phyloP scores from a whole-genome alignment of 2,888 invertebrate genomes.

The Hoplodrina ambigua region DNA sequence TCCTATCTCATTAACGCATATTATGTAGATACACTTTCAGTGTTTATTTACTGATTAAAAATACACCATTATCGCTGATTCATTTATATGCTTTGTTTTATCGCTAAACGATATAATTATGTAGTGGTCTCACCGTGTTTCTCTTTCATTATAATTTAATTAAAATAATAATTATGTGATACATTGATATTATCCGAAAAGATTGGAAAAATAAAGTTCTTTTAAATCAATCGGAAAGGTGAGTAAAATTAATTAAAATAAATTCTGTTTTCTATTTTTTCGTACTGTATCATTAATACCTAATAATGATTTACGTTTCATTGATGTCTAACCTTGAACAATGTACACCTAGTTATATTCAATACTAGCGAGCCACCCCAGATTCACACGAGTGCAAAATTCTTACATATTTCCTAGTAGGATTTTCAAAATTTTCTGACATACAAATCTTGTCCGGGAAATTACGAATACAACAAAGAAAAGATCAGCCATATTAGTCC shows the following conservation, averaged over 20 bases:
- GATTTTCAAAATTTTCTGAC: too few relatives aligned
- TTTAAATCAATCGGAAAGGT: neutral
- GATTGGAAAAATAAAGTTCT: neutral
- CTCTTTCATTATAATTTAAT: constrained; percentile 1
- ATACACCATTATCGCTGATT: constrained; percentile 58
- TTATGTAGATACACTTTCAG: constrained; percentile 8
- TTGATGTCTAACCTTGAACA: too few relatives aligned
- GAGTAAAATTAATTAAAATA: neutral
- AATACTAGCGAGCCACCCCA: too few relatives aligned
- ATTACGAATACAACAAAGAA: too few relatives aligned
- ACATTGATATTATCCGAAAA: neutral
- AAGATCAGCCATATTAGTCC: too few relatives aligned
- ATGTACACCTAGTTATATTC: too few relatives aligned
- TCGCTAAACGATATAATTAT: constrained; percentile 15
- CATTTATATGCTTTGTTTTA: constrained; percentile 52
- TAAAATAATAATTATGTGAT: neutral
- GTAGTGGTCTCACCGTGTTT: neutral
- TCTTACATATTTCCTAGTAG: too few relatives aligned
- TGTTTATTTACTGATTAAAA: constrained; percentile 62
- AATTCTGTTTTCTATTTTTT: too few relatives aligned
- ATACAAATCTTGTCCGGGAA: too few relatives aligned
- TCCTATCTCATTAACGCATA: constrained; percentile 20
- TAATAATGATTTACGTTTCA: too few relatives aligned
- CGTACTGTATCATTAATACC: too few relatives aligned
- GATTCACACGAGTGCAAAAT: too few relatives aligned